Conservation (phyloP, 2,888 invertebrate genomes). For the Malthinus seriepunctatus region DNA sequence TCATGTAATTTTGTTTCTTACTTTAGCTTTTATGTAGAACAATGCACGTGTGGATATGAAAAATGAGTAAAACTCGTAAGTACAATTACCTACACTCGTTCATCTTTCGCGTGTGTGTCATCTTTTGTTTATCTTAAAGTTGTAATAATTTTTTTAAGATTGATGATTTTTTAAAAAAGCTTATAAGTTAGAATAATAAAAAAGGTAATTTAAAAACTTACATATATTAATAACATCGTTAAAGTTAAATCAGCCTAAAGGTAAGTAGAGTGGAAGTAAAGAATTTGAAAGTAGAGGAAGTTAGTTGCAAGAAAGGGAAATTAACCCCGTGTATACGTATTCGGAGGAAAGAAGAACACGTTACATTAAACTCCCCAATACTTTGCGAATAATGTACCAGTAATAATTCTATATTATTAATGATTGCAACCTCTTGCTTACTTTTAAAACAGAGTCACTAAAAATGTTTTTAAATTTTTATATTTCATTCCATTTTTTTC, state of each 20-base stretch:
- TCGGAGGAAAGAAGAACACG: slow-evolving; percentile 33
- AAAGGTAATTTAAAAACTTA: slow-evolving; percentile 14
- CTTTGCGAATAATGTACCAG: slow-evolving; percentile 34
- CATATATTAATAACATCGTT: slow-evolving; percentile 12
- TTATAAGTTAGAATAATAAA: slow-evolving; percentile 5
- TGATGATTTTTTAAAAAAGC: background rate
- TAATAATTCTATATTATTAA: slow-evolving; percentile 35
- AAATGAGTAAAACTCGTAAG: slow-evolving; percentile 7
- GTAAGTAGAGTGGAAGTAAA: slow-evolving; percentile 29
- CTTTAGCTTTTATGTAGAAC: slow-evolving; percentile 21
- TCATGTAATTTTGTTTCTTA: slow-evolving; percentile 24
- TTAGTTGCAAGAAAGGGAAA: slow-evolving; percentile 30
- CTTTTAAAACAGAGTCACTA: slow-evolving; percentile 18
- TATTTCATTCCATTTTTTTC: too few species aligned
- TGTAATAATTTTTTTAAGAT: background rate
- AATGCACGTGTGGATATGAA: slow-evolving; percentile 20
- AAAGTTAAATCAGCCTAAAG: slow-evolving; percentile 18
- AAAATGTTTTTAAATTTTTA: slow-evolving; percentile 12
- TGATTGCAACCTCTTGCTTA: slow-evolving; percentile 28
- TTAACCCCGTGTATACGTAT: slow-evolving; percentile 30
- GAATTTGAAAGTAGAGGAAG: slow-evolving; percentile 30
- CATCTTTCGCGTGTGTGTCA: too few species aligned
- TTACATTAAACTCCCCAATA: slow-evolving; percentile 35
- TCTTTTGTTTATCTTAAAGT: too few species aligned
- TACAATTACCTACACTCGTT: too few species aligned